These are phyloP conservation scores for Ericerus pela DNA, from an alignment of 1,140 invertebrate species.

Conservation along the genomic window DNA sequence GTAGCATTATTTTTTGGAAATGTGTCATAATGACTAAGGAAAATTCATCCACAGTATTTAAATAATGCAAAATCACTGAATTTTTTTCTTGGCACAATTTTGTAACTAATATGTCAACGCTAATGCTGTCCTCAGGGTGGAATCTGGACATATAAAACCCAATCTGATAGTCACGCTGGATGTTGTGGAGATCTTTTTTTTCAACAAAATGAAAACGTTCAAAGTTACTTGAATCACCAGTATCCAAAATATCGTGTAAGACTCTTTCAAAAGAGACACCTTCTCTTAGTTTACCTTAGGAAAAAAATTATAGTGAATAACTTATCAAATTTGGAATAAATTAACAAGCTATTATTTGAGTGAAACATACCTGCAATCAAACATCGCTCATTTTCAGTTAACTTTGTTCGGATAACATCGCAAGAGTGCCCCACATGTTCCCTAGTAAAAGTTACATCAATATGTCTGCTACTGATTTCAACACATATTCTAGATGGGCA, in stretches of 20 bases:
- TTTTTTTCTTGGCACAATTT: constrained; percentile 1
- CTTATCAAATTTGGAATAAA: too few relatives aligned
- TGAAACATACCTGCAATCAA: too few relatives aligned
- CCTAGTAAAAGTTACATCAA: too few relatives aligned
- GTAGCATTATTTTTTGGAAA: constrained; percentile 10
- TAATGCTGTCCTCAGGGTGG: constrained; percentile 2
- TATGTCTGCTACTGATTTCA: too few relatives aligned
- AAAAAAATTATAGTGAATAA: too few relatives aligned
- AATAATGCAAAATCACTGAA: background rate
- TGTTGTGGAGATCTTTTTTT: constrained; percentile 10
- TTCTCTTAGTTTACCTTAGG: constrained; percentile 14
- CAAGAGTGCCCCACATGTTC: too few relatives aligned
- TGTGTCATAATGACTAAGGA: constrained; percentile 15
- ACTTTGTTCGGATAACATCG: too few relatives aligned
- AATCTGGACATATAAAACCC: background rate
- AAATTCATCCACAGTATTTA: constrained; percentile 10
- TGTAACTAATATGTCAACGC: constrained; percentile 4
- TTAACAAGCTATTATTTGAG: too few relatives aligned
- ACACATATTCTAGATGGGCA: too few relatives aligned
- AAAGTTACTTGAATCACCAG: background rate
- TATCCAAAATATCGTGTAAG: constrained; percentile 4
- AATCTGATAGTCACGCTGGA: constrained; percentile 6
- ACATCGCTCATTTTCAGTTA: too few relatives aligned
- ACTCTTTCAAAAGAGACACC: constrained; percentile 1
- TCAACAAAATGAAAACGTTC: constrained; percentile 4